Base-by-base conservation (phyloP, 2,888 invertebrate genomes). In the Clusia tigrina region DNA sequence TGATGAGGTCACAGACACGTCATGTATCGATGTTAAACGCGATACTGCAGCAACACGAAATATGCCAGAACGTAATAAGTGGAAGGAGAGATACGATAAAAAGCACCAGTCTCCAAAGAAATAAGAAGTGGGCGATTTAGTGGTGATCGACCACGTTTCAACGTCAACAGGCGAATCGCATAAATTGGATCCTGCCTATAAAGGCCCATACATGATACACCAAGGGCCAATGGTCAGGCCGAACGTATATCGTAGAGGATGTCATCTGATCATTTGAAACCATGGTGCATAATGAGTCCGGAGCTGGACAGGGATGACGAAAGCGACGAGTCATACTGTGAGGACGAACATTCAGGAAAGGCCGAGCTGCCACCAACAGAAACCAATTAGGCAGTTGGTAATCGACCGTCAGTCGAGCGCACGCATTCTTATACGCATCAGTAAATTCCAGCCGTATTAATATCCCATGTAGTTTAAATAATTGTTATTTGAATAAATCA, bases 231-330 rank as follows among this genome's bases (percentile, higher is more conserved):
- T 38, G 57, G 1, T 37, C 18, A 32, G 62, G 53, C 22, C n/a
- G 61, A n/a, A n/a, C n/a, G 24, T 61, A 61, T 17, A 52, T 62
- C 10, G 57, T 57, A 15, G 62, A 62, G 18, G 57, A 62, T 12
- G 3, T 57, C 57, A 6, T 57, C 52, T 42, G 52, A 62, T n/a
- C 60, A 60, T 46, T 20, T 60, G 54, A 60, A 60, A 26, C 59
- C 59, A 54, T 59, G 42, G 59, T 56, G 61, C 42, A 54, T 42
- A 6, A 25, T 61, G 17, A 51, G 17, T 18, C 61, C 32, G 20
- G 55, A 61, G 32, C 23, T 61, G 15, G 61, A 53, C 54, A 46
- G 51, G 1, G 17, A 10, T 1, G 56, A 51, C 2, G 12, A 24
- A 15, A 17, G 23, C 26, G 42, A 37, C 17, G 15, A 57, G 26